Base-by-base conservation (phyloP, 1,140 invertebrate species). In the Varroa destructor region DNA sequence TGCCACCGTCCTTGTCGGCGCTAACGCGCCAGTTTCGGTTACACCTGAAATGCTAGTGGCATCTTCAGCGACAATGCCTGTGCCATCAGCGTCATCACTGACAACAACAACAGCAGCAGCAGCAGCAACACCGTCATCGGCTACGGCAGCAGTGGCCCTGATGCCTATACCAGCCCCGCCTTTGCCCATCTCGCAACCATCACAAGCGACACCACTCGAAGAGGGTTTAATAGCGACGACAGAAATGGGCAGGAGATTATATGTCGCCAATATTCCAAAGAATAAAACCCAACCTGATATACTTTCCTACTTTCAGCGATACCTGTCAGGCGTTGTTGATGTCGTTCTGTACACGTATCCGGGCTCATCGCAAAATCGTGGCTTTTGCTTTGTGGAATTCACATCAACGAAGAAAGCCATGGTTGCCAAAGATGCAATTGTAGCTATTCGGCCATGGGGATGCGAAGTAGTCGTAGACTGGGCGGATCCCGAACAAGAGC, bases 191-290 rank as follows among this genome's bases (percentile, higher is more conserved):
- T 25, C 25, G 25, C 25, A 25, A 25, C 25, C 25, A 25, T 25
- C 25, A 25, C 25, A 25, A 25, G 25, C 25, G 25, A 25, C 25
- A 25, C 46, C 8, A 51, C 46, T 51, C 46, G 46, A 51, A 51
- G 61, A 67, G 46, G 61, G 61, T 67, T 46, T 67, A 5, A 67
- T 67, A 40, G 61, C 46, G 12, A 67, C 40, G 37, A 67, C 61
- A 14, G 61, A 67, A 67, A 67, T 67, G 61, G 61, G 61, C 61
- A 40, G 61, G 14, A 40, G 61, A 67, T 46, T 67, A 14, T 67
- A 67, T 46, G 61, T 67, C 36, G 61, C 61, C 61, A 67, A 67
- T 37, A 67, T 67, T 40, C 61, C 61, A n/a, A 67, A 67, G 36
- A 46, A 43, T 46, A 67, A 67, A 37, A 67, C 61, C 8, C 40